Percentiles rank a stretch among this genome's conserved stretches.
Conservation (phyloP, 2,797 vertebrate genomes). For the Pseudomugil tenellus region DNA sequence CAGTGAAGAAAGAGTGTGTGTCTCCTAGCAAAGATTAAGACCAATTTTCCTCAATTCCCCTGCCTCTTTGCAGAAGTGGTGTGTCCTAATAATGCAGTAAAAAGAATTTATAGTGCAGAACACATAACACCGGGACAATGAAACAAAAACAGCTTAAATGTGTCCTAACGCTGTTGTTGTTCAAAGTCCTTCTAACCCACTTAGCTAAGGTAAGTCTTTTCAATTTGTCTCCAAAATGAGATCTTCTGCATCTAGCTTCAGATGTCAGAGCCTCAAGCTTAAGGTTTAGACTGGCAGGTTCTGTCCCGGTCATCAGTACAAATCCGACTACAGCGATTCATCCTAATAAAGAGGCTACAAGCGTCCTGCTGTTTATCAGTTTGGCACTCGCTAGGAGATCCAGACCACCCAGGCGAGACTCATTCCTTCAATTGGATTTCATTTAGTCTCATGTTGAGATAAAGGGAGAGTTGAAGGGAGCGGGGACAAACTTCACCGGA, state of each 20-base stretch:
- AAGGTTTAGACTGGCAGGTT: constrained; percentile 19
- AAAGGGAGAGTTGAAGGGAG: constrained; percentile 1
- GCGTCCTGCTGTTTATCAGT: constrained; percentile 26
- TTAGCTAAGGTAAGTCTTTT: constrained; percentile 14
- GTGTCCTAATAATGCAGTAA: neutral
- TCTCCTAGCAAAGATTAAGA: neutral
- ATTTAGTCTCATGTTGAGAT: constrained; percentile 34
- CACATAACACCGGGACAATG: neutral
- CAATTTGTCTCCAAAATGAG: constrained; percentile 24
- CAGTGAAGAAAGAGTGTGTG: neutral
- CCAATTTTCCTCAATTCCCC: neutral
- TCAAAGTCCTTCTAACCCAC: constrained; percentile 33
- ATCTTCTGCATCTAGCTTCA: constrained; percentile 10
- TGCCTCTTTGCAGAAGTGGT: neutral
- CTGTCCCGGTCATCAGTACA: constrained; percentile 1
- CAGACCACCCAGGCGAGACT: constrained; percentile 18
- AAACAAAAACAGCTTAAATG: neutral
- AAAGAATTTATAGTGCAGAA: neutral
- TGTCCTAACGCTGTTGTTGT: neutral
- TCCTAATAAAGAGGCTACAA: constrained; percentile 47
- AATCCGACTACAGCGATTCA: constrained; percentile 10
- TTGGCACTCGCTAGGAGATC: constrained; percentile 9
- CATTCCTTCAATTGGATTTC: constrained; percentile 46
- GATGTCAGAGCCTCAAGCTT: constrained; percentile 9
- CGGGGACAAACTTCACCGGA: constrained; percentile 8